Conservation (phyloP, 2,888 invertebrate species). For the Netelia fuscicornis region DNA sequence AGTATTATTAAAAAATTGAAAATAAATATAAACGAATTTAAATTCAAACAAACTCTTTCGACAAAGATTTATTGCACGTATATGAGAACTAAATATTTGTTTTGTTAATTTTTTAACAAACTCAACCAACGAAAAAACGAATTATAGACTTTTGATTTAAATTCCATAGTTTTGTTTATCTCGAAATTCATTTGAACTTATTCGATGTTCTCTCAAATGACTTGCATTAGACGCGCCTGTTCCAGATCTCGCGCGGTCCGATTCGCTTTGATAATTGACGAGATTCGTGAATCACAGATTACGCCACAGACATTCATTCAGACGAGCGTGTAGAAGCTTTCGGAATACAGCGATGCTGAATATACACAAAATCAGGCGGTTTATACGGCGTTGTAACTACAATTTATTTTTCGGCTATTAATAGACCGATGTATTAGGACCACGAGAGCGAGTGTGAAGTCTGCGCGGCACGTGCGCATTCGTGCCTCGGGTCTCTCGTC, state of each 20-base stretch:
- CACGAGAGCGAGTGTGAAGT: slow-evolving; percentile 37
- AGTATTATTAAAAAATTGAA: too few species aligned
- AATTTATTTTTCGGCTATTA: slow-evolving; percentile 84
- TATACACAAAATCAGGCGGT: slow-evolving; percentile 76
- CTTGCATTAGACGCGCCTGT: not conserved
- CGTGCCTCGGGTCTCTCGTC: slow-evolving; percentile 80
- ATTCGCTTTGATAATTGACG: slow-evolving; percentile 32
- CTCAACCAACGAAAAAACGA: too few species aligned
- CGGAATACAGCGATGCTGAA: slow-evolving; percentile 21
- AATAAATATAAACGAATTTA: too few species aligned
- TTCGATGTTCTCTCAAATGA: not conserved
- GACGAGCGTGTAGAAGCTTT: slow-evolving; percentile 73
- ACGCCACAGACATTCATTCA: slow-evolving; percentile 69
- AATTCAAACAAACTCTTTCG: too few species aligned
- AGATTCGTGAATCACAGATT: slow-evolving; percentile 14
- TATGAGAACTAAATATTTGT: too few species aligned
- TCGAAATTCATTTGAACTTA: not conserved
- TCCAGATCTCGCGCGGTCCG: not conserved
- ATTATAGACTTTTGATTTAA: too few species aligned
- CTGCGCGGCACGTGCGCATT: slow-evolving; percentile 4
- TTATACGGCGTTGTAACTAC: slow-evolving; percentile 76
- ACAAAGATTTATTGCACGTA: too few species aligned
- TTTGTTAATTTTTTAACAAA: too few species aligned
- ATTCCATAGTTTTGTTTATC: not conserved
- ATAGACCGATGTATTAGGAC: slow-evolving; percentile 73